These are phyloP conservation scores for Phaethornis superciliosus DNA, from an alignment of 2,113 vertebrate genomes.

Conservation along the genomic window DNA sequence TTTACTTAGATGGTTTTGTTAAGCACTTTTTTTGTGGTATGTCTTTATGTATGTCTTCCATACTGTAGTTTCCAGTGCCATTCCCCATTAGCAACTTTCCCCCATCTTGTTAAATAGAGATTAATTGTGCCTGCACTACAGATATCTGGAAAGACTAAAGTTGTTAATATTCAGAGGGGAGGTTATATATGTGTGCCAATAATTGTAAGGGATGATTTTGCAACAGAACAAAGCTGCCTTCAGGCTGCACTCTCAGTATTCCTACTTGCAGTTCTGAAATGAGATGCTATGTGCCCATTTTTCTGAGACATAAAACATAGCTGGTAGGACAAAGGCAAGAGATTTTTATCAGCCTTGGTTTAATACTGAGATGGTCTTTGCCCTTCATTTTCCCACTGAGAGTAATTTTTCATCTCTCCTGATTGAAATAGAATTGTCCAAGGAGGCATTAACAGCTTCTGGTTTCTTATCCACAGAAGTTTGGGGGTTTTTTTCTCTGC, in stretches of 20 bases:
- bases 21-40: neutral
- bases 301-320: neutral
- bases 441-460: neutral
- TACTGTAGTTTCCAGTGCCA: neutral
- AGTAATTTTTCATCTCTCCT: conserved; percentile 44
- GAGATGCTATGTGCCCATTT: neutral
- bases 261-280: neutral
- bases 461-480: neutral
- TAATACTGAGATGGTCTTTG: conserved; percentile 23
- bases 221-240: neutral
- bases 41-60: too few species aligned
- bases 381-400: conserved; percentile 14
- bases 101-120: neutral
- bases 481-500: neutral
- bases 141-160: neutral
- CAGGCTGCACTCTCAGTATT: neutral
- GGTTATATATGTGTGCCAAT: neutral
- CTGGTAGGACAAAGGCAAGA: neutral
- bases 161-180: neutral
- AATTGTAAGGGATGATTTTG: neutral
- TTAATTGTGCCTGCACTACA: neutral
- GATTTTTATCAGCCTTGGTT: conserved; percentile 34
- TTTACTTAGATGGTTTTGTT: neutral
- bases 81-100: neutral
- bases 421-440: conserved; percentile 21